Base-by-base conservation (phyloP, 2,113 vertebrate genomes). In the Salvelinus sp. region DNA sequence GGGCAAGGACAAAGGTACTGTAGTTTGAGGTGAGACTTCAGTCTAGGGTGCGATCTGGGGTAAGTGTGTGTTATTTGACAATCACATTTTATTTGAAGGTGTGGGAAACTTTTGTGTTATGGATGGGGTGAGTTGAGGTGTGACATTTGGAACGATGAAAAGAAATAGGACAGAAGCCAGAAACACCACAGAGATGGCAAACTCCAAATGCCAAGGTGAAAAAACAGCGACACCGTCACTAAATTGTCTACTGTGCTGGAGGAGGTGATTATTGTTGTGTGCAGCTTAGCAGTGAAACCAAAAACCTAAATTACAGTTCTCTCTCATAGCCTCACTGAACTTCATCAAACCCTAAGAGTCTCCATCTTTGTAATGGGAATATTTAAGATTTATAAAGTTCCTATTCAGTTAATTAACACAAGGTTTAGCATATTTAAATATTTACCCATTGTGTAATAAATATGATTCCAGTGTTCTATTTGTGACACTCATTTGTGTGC, bases 1-100 rank as follows among this genome's bases (percentile, higher is more conserved):
- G 33, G 1, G 48, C 22, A 66, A 76, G 90, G 89, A 90, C 89
- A 91, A 83, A 86, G 85, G 79, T 33, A 6, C 33, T 33, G 33
- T 57, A 57, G 16, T 57, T 57, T 57, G 54, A 20, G 54, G 18
- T 18, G 13, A 57, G 38, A 12, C 9, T 44, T 44, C 2, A 9
- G 38, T 44, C 9, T 44, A 44, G 38, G 9, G 38, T 44, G 20
- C 54, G 20, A 20, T 20, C 6, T 20, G 54, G 5, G 20, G 54
- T 18, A 14, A 18, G 18, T 20, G 16, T 14, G 54, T 18, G 54
- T 57, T 57, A 20, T 57, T 57, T 57, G 18, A 57, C 1, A 20
- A 57, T 57, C 14, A 3, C 20, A 6, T 57, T 20, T 57, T 20
- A 16, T 4, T 14, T 57, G 54, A 20, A 14, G 16, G 13, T 57